Conservation (phyloP, 2,888 invertebrate genomes). For the Labia minor region DNA sequence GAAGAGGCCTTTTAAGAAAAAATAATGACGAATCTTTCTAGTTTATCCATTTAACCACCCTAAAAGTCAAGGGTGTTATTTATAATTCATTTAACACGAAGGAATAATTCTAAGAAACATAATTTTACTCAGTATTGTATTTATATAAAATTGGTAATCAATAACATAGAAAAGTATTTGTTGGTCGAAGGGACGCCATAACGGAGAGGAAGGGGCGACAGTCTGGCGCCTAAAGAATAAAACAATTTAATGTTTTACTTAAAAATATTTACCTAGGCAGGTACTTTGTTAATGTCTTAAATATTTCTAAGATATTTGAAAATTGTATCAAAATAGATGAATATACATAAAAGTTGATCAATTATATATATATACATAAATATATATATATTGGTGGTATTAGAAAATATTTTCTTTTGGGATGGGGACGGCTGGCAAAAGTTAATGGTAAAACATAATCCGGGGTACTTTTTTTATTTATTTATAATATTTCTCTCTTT, state of each 20-base stretch:
- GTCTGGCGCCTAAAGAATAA: not conserved
- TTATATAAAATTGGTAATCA: constrained; percentile 7
- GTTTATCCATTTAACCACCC: not conserved
- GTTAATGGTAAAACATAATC: no score
- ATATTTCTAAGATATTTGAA: no score
- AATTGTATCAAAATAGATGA: no score
- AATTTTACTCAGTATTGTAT: constrained; percentile 6
- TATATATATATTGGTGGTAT: no score
- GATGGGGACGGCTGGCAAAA: no score
- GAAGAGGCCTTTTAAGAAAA: no score
- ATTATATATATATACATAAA: no score
- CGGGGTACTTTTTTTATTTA: no score
- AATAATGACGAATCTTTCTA: not conserved
- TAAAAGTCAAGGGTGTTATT: constrained; percentile 13
- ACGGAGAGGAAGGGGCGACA: not conserved
- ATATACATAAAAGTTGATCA: no score
- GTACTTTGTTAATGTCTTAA: no score
- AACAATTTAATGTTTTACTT: not conserved
- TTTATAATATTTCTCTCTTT: no score
- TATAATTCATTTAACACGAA: not conserved
- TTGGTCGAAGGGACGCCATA: not conserved
- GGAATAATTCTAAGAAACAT: constrained; percentile 13
- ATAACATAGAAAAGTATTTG: not conserved
- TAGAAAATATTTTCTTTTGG: no score
- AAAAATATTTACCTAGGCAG: not conserved